phyloP scores from a whole-genome alignment of 2,888 invertebrate genomes.

The Blastobasis lacticolella region DNA sequence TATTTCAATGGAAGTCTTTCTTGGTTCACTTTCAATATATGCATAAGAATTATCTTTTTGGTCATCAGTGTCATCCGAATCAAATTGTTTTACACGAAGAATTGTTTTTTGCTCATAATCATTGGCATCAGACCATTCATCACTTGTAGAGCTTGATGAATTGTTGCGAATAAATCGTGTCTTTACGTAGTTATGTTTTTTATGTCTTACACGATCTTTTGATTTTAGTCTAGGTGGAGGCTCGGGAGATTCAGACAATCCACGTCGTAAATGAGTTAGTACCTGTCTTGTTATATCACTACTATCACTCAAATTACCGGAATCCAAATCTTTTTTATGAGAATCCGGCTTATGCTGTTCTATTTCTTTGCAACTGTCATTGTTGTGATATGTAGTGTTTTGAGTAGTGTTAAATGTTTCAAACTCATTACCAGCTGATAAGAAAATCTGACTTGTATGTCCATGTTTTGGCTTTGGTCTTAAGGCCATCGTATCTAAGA shows the following conservation, averaged over 20 bases:
- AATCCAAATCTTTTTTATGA: constrained; percentile 34
- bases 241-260: constrained; percentile 61
- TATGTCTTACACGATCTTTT: constrained; percentile 50
- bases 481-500: constrained; percentile 89
- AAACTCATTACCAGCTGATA: constrained; percentile 52
- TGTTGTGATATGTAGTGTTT: constrained; percentile 22
- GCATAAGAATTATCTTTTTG: constrained; percentile 28
- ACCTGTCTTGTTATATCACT: constrained; percentile 62
- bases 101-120: constrained; percentile 64
- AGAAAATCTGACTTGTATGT: constrained; percentile 77
- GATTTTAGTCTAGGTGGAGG: constrained; percentile 61
- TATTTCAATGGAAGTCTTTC: constrained; percentile 82
- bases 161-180: constrained; percentile 64
- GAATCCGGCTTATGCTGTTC: constrained; percentile 8
- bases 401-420: constrained; percentile 19
- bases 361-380: constrained; percentile 13
- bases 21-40: constrained; percentile 50
- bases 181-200: constrained; percentile 68
- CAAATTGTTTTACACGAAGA: constrained; percentile 59
- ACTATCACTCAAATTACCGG: constrained; percentile 57
- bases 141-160: constrained; percentile 64
- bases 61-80: constrained; percentile 63
- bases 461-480: constrained; percentile 77
- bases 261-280: constrained; percentile 51
- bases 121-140: constrained; percentile 67